These are phyloP conservation scores for Therioaphis trifolii DNA, from an alignment of 2,888 invertebrate species.

Conservation along the genomic window DNA sequence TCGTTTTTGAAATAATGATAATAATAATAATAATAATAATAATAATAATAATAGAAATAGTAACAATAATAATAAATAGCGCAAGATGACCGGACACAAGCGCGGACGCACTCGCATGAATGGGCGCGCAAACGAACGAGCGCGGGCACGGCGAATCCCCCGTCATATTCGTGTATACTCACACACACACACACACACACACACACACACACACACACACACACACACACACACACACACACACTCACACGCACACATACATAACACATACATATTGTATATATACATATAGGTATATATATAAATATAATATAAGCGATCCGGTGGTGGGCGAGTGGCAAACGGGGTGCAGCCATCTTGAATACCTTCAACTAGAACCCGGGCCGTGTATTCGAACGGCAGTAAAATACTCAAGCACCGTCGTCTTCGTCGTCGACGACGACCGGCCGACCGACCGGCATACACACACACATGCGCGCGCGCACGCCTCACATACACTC, in stretches of 20 bases:
- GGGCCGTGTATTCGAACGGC: conserved; percentile 53
- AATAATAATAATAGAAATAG: not conserved
- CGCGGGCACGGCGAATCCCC: conserved; percentile 51
- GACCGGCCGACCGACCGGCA: conserved; percentile 40
- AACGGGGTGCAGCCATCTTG: conserved; percentile 70
- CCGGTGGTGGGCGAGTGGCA: conserved; percentile 63
- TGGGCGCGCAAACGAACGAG: conserved; percentile 31
- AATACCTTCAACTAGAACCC: conserved; percentile 68
- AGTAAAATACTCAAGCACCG: conserved; percentile 61
- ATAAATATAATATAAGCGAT: conserved; percentile 39
- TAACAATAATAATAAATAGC: conserved; percentile 54
- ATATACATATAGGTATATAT: not conserved
- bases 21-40: conserved; percentile 4
- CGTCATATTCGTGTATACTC: not conserved
- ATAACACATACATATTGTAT: not conserved
- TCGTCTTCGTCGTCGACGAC: conserved; percentile 2
- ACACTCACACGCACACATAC: too few relatives aligned
- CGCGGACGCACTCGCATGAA: conserved; percentile 63
- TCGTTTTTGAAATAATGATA: not conserved
- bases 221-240: too few relatives aligned
- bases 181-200: too few relatives aligned
- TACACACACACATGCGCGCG: not conserved
- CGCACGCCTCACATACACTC: not conserved
- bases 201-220: too few relatives aligned
- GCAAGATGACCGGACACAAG: conserved; percentile 59